Percentiles rank a stretch among this genome's conserved stretches.
Evolutionary conservation across 2,113 vertebrate species (phyloP).

Genomic region (Oncorhynchus gorbuscha): DNA sequence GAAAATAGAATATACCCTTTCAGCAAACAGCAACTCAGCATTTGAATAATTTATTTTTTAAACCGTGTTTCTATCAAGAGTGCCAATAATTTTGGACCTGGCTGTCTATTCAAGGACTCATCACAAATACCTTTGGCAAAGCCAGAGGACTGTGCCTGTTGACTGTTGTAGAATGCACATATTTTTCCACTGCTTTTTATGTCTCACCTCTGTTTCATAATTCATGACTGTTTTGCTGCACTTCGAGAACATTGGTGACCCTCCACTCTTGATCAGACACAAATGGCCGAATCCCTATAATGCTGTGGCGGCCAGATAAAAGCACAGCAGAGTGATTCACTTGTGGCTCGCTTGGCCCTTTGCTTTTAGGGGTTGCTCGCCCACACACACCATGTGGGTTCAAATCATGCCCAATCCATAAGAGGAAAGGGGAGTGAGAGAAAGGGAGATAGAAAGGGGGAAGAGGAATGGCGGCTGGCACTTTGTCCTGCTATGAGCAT

Average conservation of each 20-base stretch:
- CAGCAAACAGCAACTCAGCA: neutral
- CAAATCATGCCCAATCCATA: conserved; percentile 38
- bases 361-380: conserved; percentile 59
- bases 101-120: neutral
- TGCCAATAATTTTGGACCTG: too few species aligned
- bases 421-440: conserved; percentile 5
- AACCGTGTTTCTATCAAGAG: too few species aligned
- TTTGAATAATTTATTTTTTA: too few species aligned
- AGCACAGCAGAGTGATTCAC: conserved; percentile 64
- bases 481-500: conserved; percentile 38
- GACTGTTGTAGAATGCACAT: neutral
- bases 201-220: conserved; percentile 54
- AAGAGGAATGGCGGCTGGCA: conserved; percentile 22
- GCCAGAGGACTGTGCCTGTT: neutral
- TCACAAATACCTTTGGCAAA: neutral
- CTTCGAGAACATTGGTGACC: conserved; percentile 48
- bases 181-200: conserved; percentile 3
- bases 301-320: conserved; percentile 47
- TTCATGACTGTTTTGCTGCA: conserved; percentile 51
- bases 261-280: conserved; percentile 39
- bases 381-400: conserved; percentile 42
- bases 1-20: neutral
- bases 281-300: conserved; percentile 40
- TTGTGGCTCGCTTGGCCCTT: conserved; percentile 52
- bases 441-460: conserved; percentile 9